Evolutionary conservation across 2,888 invertebrate species (phyloP).

Genomic region (Epinotia nisella): DNA sequence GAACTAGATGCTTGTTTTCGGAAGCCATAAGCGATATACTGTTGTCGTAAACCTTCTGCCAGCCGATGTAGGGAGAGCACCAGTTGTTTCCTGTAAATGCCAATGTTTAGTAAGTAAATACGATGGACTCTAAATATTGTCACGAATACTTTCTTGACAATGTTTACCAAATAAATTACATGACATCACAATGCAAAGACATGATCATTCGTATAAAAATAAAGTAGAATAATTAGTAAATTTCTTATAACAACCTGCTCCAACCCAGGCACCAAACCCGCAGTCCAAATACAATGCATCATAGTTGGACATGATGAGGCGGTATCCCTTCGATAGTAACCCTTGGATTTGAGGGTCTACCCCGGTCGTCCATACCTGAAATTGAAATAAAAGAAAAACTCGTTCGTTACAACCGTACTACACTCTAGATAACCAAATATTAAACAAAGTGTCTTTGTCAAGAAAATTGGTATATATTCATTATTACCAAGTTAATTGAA

Average conservation of each 20-base stretch:
- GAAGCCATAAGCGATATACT: slow-evolving; percentile 86
- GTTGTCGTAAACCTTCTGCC: slow-evolving; percentile 94
- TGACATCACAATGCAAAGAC: too few relatives aligned
- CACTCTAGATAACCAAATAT: neutral
- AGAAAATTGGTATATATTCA: neutral
- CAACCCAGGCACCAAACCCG: slow-evolving; percentile 93
- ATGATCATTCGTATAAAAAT: neutral
- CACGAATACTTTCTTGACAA: neutral
- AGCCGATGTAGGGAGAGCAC: slow-evolving; percentile 96
- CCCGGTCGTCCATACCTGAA: slow-evolving; percentile 89
- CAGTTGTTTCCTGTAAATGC: slow-evolving; percentile 89
- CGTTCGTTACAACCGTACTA: neutral
- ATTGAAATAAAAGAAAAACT: slow-evolving; percentile 8
- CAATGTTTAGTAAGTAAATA: neutral
- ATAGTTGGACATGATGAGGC: slow-evolving; percentile 93
- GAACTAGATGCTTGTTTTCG: slow-evolving; percentile 76
- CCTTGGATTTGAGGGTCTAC: slow-evolving; percentile 86
- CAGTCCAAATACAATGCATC: slow-evolving; percentile 95
- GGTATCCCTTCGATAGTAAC: slow-evolving; percentile 89
- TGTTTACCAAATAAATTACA: too few relatives aligned
- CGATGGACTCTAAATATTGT: neutral
- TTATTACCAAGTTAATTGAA: neutral
- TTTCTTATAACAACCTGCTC: slow-evolving; percentile 72
- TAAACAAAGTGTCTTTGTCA: neutral
- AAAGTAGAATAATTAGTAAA: neutral